phyloP scores from a whole-genome alignment of 2,113 vertebrate species.

The Silurus meridionalis region DNA sequence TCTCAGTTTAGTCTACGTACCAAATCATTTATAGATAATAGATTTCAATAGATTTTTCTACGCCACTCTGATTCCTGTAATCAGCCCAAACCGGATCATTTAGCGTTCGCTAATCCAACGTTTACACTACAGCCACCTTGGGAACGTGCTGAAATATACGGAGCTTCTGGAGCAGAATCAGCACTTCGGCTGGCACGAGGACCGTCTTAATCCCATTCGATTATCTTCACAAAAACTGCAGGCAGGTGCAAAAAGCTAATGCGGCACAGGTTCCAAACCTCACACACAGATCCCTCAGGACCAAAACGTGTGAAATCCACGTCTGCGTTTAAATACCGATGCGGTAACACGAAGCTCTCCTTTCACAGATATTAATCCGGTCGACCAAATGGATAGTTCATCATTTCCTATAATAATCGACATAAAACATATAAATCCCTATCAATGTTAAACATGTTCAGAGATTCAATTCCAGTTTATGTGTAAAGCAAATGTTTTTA shows the following conservation, averaged over 20 bases:
- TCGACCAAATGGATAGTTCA: neutral
- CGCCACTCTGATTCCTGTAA: neutral
- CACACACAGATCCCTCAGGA: neutral
- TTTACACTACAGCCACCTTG: neutral
- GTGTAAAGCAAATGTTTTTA: too few relatives aligned
- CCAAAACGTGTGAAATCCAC: neutral
- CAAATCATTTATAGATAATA: too few relatives aligned
- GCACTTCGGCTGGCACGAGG: neutral
- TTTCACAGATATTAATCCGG: neutral
- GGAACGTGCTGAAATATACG: neutral
- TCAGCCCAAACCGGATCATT: neutral
- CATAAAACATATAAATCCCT: too few relatives aligned
- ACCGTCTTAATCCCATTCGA: neutral
- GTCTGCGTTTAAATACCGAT: neutral
- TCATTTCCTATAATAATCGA: neutral
- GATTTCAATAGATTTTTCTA: neutral
- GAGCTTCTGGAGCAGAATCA: neutral
- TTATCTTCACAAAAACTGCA: constrained; percentile 1
- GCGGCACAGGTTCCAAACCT: neutral
- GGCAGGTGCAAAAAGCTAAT: neutral
- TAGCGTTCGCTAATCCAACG: neutral
- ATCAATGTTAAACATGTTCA: too few relatives aligned
- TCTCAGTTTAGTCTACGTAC: neutral
- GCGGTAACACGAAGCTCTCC: neutral
- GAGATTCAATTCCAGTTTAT: too few relatives aligned